phyloP scores from a whole-genome alignment of 2,888 invertebrate species.

The Peribatodes rhomboidaria region DNA sequence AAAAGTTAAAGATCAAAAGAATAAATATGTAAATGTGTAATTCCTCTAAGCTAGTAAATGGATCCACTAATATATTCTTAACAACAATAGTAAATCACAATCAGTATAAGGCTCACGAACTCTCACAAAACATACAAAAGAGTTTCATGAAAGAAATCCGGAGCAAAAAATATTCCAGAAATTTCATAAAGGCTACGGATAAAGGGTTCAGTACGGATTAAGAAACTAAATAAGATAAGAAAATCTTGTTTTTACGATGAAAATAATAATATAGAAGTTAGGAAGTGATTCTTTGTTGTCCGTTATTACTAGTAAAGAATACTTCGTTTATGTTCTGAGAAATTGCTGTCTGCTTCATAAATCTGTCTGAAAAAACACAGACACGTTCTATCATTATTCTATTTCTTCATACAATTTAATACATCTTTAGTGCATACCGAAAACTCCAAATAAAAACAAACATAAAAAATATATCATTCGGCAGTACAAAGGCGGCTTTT shows the following conservation, averaged over 20 bases:
- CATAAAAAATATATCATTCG: no score
- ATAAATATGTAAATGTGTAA: slow-evolving; percentile 32
- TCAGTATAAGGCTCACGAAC: slow-evolving; percentile 61
- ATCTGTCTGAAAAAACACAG: not conserved
- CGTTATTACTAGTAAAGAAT: slow-evolving; percentile 17
- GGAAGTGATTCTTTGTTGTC: slow-evolving; percentile 38
- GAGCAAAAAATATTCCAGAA: slow-evolving; percentile 45
- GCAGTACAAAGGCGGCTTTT: no score
- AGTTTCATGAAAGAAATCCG: slow-evolving; percentile 55
- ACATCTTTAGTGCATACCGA: no score
- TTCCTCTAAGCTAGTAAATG: slow-evolving; percentile 50
- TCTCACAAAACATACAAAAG: slow-evolving; percentile 52
- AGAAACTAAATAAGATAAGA: slow-evolving; percentile 44
- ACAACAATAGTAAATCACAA: slow-evolving; percentile 62
- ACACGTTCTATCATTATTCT: not conserved
- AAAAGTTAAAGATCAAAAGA: slow-evolving; percentile 31
- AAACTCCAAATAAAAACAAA: no score
- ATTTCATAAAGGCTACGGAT: slow-evolving; percentile 44
- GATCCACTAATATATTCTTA: slow-evolving; percentile 57
- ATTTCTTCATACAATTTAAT: no score
- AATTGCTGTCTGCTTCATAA: not conserved
- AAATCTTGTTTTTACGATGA: slow-evolving; percentile 41
- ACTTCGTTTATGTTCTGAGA: slow-evolving; percentile 18
- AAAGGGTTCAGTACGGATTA: slow-evolving; percentile 43
- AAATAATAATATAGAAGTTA: slow-evolving; percentile 37